Percentiles rank a stretch among this genome's conserved stretches.
These are phyloP conservation scores for Acanthaster planci DNA, from an alignment of 35 echinoderm and acorn worm genomes.

Conservation along the genomic window DNA sequence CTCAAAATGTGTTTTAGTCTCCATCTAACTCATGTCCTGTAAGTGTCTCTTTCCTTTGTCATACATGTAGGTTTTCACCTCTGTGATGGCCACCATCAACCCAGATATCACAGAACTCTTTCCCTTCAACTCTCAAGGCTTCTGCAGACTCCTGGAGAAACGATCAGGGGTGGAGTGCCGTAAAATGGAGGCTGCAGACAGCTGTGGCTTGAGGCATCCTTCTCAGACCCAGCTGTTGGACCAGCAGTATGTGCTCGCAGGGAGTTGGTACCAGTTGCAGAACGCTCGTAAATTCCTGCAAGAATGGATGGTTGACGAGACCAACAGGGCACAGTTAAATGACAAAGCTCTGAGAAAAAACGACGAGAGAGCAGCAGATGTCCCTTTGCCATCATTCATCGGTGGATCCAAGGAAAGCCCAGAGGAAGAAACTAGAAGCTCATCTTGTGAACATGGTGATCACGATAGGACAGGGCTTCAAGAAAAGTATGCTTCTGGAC, in stretches of 20 bases:
- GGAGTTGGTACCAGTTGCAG: slow-evolving; percentile 3
- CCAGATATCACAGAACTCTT: slow-evolving; percentile 14
- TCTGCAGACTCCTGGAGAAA: background rate
- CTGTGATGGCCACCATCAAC: background rate
- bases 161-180: background rate
- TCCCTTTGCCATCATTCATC: no score
- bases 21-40: background rate
- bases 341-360: background rate
- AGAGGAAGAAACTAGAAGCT: no score
- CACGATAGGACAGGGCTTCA: no score
- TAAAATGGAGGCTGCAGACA: background rate
- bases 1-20: background rate
- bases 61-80: slow-evolving; percentile 6
- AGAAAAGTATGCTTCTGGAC: background rate
- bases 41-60: background rate
- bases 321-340: background rate
- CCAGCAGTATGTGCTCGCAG: background rate
- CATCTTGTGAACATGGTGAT: no score
- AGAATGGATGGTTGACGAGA: slow-evolving; percentile 9
- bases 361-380: no score
- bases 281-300: slow-evolving; percentile 1
- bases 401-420: no score
- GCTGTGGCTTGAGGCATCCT: background rate
- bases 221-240: background rate
- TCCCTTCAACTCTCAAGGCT: background rate